Base-by-base conservation (phyloP, 2,113 vertebrate species). In the Periophthalmodon schlosseri region DNA sequence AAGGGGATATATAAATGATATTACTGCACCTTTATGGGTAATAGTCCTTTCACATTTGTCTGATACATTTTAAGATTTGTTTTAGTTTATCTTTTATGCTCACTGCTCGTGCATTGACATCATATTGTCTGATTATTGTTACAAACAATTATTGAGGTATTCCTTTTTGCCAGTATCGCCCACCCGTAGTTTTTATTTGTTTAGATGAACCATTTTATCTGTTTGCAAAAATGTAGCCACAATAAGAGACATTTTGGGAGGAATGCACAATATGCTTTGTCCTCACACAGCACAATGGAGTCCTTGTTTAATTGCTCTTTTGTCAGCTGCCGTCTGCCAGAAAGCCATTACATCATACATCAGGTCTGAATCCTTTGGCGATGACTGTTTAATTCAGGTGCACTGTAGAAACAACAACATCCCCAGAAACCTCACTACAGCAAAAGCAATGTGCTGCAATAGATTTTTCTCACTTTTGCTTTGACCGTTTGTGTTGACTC, bases 141-240 rank as follows among this genome's bases (percentile, higher is more conserved):
- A 10, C 39, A 5, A 44, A 44, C 39, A 44, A 44, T 9, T 44
- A 44, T 10, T 44, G 39, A 44, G 10, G 9, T 44, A 44, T 44
- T 44, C 39, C 39, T 44, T 44, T 44, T 44, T 44, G 39, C 9
- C 39, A 44, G 10, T 44, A 44, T 44, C 9, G 39, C 39, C 39
- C 39, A 44, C 39, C 39, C 10, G 39, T 44, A 44, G 39, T 44
- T 44, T 44, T 44, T 44, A 44, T 44, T 44, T 44, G 39, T 44
- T 44, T 76, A 70, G 72, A 75, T 77, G 81, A n/a, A 21, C 52
- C 60, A 61, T 75, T 69, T 77, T 74, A 70, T 74, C 82, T 79
- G 76, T 24, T 65, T 63, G 14, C 16, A 63, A 65, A 65, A 65
- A 65, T 65, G 63, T 65, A n/a, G 63, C 39, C 63, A 65, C 20